Percentiles rank a stretch among this genome's conserved stretches.
phyloP scores from a whole-genome alignment of 2,113 vertebrate genomes.

The Cathartes aura region DNA sequence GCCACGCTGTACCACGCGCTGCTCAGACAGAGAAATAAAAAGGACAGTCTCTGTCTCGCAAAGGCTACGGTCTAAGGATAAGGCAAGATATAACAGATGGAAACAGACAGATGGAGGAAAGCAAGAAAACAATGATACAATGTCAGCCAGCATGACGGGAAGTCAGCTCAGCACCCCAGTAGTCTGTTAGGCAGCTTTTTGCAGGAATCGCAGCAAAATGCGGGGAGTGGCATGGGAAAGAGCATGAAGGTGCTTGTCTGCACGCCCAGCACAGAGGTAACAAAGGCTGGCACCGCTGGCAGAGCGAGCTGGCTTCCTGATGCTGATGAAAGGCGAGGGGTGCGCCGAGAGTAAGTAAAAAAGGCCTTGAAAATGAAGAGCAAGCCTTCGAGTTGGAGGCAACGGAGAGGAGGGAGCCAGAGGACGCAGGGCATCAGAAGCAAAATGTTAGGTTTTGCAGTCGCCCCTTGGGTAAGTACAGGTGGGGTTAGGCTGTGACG shows the following conservation, averaged over 20 bases:
- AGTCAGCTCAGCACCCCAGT: slow-evolving; percentile 23
- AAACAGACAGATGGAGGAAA: slow-evolving; percentile 47
- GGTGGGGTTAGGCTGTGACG: not conserved
- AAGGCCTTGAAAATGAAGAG: not conserved
- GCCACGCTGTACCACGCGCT: not conserved
- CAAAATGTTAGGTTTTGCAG: not conserved
- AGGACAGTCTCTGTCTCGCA: not conserved
- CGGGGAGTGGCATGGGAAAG: not conserved
- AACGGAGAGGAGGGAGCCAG: not conserved
- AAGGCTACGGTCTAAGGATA: not conserved
- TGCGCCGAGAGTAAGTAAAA: not conserved
- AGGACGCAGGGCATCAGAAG: not conserved
- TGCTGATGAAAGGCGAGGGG: not conserved
- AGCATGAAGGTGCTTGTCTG: not conserved
- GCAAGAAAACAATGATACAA: slow-evolving; percentile 17
- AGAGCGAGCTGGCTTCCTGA: not conserved
- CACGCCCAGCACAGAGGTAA: accelerated
- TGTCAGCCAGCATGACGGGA: slow-evolving; percentile 15
- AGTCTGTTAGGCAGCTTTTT: not conserved
- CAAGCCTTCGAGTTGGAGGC: not conserved
- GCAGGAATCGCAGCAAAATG: not conserved
- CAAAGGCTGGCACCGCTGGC: not conserved
- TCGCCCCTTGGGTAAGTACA: not conserved
- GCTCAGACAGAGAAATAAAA: not conserved
- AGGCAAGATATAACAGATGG: slow-evolving; percentile 43